Conservation (phyloP, 2,888 invertebrate species). For the Rutpela maculata region DNA sequence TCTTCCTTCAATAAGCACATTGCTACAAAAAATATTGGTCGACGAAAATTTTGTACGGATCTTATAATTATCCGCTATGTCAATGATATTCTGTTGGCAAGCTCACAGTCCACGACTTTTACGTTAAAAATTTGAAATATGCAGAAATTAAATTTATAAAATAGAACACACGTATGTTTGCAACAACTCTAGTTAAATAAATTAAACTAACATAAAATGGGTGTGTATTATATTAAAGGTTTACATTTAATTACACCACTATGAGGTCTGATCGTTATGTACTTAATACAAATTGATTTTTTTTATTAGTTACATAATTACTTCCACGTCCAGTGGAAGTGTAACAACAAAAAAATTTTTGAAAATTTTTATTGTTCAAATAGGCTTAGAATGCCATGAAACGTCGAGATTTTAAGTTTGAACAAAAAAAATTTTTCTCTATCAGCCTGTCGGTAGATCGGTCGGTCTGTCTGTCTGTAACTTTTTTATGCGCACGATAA, state of each 20-base stretch:
- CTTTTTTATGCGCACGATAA: too few species aligned
- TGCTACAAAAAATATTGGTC: background rate
- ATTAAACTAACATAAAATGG: background rate
- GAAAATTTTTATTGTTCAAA: too few species aligned
- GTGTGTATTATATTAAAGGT: background rate
- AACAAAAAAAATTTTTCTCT: too few species aligned
- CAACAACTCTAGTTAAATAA: slow-evolving; percentile 16
- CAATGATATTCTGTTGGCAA: background rate
- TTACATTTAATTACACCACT: background rate
- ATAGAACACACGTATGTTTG: background rate
- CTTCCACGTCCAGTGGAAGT: too few species aligned
- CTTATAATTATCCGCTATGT: background rate
- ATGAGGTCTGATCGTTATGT: background rate
- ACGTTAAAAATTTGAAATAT: background rate
- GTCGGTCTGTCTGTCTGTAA: too few species aligned
- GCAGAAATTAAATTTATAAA: background rate
- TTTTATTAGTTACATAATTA: too few species aligned
- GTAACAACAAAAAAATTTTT: too few species aligned
- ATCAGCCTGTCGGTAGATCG: too few species aligned
- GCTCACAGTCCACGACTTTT: background rate
- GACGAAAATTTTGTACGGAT: background rate
- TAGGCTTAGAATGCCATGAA: too few species aligned
- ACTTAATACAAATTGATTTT: too few species aligned
- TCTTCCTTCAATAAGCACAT: too few species aligned
- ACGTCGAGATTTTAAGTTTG: too few species aligned